Percentiles rank a stretch among this genome's conserved stretches.
These are phyloP conservation scores for Eristalinus sepulchralis DNA, from an alignment of 2,888 invertebrate species.

Conservation along the genomic window DNA sequence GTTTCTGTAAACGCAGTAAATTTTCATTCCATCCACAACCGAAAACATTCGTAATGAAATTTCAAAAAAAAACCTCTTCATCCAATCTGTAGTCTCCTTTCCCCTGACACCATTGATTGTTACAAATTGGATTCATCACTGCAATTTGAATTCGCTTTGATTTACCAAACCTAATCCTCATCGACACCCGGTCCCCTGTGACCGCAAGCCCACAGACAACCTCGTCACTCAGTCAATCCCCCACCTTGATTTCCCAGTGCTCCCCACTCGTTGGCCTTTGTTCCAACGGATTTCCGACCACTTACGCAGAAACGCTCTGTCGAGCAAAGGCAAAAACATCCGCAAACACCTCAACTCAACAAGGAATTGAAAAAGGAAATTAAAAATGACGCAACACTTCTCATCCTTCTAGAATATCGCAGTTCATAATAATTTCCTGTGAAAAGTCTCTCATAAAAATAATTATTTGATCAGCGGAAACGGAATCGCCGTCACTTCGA, in stretches of 20 bases:
- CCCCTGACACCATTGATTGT: not conserved
- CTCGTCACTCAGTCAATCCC: not conserved
- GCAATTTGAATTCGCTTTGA: not conserved
- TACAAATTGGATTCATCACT: not conserved
- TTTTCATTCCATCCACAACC: too few species aligned
- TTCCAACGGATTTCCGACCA: not conserved
- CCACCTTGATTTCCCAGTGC: not conserved
- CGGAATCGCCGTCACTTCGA: not conserved
- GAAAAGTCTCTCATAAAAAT: not conserved
- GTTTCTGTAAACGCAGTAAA: too few species aligned
- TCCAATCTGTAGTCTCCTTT: not conserved
- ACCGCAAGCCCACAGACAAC: not conserved
- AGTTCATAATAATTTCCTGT: not conserved
- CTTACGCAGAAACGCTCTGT: not conserved
- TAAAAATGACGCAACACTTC: not conserved
- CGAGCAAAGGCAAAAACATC: not conserved
- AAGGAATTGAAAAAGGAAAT: not conserved
- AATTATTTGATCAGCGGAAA: not conserved
- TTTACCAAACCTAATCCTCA: not conserved
- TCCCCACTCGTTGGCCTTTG: not conserved
- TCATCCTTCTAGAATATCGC: not conserved
- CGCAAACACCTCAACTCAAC: not conserved
- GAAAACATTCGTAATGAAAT: not conserved
- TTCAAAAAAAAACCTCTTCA: not conserved
- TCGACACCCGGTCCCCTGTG: not conserved